These are phyloP conservation scores for Catharus bicknelli DNA, from an alignment of 2,113 vertebrate genomes.

Conservation along the genomic window DNA sequence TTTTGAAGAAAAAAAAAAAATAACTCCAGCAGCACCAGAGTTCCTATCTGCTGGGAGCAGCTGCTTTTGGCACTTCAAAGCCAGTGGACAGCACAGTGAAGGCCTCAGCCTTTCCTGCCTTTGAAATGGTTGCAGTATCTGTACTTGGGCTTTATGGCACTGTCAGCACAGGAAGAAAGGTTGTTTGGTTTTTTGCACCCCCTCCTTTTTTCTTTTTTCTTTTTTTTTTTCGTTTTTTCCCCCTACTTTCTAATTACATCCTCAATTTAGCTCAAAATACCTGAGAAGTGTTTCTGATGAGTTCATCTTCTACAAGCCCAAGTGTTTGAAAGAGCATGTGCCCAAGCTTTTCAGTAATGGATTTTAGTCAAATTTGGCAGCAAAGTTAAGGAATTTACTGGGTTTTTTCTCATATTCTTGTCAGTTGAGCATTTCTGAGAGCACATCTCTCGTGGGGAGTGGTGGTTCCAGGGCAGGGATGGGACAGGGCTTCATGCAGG, in stretches of 20 bases:
- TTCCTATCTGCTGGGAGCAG: conserved; percentile 71
- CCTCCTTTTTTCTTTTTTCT: neutral
- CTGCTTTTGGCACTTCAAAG: conserved; percentile 71
- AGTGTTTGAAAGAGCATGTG: neutral
- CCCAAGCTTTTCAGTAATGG: neutral
- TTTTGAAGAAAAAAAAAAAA: conserved; percentile 58
- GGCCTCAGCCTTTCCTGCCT: conserved; percentile 71
- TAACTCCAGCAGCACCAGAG: conserved; percentile 37
- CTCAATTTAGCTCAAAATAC: neutral
- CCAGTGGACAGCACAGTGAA: conserved; percentile 58
- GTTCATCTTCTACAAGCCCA: neutral
- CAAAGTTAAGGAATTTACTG: neutral
- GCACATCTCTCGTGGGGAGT: rapidly evolving
- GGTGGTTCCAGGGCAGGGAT: neutral
- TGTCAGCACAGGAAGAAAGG: conserved; percentile 51
- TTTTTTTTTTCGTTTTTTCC: neutral
- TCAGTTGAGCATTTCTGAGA: neutral
- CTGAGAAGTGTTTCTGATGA: neutral
- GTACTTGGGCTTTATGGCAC: conserved; percentile 29
- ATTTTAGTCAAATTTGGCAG: neutral
- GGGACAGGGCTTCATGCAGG: neutral
- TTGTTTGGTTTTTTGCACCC: conserved; percentile 44
- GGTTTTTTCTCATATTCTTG: rapidly evolving
- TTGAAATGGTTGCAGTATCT: conserved; percentile 62
- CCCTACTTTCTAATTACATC: neutral